Conservation (phyloP, 2,888 invertebrate genomes). For the Arrhopalites spinosus region DNA sequence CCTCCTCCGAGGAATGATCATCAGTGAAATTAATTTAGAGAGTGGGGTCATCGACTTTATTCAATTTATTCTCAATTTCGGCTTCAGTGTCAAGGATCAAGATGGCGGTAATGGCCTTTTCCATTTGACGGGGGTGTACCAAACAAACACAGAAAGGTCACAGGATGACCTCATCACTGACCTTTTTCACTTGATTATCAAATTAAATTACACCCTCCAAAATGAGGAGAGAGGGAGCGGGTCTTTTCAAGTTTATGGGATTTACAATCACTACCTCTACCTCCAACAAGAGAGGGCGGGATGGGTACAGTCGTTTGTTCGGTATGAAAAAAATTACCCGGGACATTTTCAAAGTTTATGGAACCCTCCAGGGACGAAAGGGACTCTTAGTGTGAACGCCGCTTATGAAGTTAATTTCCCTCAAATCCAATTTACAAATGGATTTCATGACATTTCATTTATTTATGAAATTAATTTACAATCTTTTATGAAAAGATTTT, state of each 20-base stretch:
- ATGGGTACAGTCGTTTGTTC: neutral
- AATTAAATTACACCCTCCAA: neutral
- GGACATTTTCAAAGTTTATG: neutral
- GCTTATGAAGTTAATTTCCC: slow-evolving; percentile 1
- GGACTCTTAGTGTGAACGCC: neutral
- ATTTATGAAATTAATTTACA: neutral
- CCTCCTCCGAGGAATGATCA: neutral
- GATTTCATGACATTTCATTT: neutral
- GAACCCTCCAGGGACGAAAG: neutral
- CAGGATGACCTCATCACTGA: neutral
- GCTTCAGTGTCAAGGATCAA: neutral
- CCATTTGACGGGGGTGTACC: neutral
- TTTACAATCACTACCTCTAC: neutral
- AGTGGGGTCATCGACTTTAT: neutral
- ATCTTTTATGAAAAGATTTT: too few species aligned
- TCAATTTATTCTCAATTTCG: neutral
- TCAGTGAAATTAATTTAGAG: neutral
- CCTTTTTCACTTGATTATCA: neutral
- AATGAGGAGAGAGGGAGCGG: neutral
- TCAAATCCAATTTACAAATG: neutral
- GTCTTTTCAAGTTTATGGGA: neutral
- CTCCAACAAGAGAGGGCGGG: neutral
- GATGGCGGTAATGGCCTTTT: neutral
- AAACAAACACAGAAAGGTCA: neutral
- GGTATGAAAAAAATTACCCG: neutral